Conservation (phyloP, 2,888 invertebrate genomes). For the Drosophila quasianomalipes region DNA sequence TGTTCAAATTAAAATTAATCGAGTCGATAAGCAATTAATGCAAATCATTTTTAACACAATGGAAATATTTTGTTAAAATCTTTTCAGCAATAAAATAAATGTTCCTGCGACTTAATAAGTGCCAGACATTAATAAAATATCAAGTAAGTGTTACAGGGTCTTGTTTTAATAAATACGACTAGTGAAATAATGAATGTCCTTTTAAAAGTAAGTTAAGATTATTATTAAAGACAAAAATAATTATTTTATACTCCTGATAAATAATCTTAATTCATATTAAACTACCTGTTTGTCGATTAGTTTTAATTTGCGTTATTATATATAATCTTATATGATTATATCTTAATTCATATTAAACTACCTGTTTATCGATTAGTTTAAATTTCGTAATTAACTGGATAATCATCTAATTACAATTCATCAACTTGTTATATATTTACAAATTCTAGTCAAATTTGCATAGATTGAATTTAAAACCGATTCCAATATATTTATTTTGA, state of each 20-base stretch:
- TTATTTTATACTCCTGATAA: background rate
- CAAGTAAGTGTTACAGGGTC: background rate
- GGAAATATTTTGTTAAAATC: background rate
- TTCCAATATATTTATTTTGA: slow-evolving; percentile 1
- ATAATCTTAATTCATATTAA: background rate
- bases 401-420: background rate
- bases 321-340: no score
- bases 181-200: background rate
- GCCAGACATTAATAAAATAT: background rate
- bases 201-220: background rate
- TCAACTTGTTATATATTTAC: background rate
- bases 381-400: background rate
- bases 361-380: background rate
- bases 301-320: background rate
- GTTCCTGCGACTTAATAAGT: background rate
- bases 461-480: slow-evolving; percentile 5
- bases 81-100: slow-evolving; percentile 1
- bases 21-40: slow-evolving; percentile 26
- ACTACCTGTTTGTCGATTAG: background rate
- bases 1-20: slow-evolving; percentile 18
- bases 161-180: background rate
- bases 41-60: slow-evolving; percentile 19
- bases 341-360: no score
- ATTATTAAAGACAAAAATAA: background rate
- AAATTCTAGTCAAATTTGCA: background rate